Evolutionary conservation across 1,140 invertebrate genomes (phyloP).

Genomic region (Drosophila tsacasi): DNA sequence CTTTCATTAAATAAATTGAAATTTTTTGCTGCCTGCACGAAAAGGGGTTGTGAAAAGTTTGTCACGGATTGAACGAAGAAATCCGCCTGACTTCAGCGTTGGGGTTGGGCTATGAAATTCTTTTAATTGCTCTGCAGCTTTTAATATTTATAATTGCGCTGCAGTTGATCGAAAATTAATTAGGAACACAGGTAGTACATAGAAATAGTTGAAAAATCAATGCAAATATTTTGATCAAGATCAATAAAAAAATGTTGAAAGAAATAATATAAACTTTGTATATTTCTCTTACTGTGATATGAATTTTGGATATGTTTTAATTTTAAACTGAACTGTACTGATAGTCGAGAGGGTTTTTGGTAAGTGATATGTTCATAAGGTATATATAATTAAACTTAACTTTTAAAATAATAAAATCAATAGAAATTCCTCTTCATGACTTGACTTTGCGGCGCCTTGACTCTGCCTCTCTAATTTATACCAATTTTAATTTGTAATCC

Average conservation of each 20-base stretch:
- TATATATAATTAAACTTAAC: background rate
- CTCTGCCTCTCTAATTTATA: background rate
- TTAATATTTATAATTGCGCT: slow-evolving; percentile 10
- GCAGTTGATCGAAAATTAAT: background rate
- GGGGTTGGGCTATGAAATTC: slow-evolving; percentile 1
- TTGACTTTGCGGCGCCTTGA: background rate
- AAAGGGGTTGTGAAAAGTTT: slow-evolving; percentile 18
- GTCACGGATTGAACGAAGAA: slow-evolving; percentile 10
- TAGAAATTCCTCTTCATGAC: background rate
- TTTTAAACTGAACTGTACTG: background rate
- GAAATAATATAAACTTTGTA: background rate
- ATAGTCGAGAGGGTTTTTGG: background rate
- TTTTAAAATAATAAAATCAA: background rate
- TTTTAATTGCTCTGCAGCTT: slow-evolving; percentile 5
- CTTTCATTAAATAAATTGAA: slow-evolving; percentile 70
- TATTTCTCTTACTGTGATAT: background rate
- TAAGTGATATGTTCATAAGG: background rate
- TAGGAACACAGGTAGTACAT: background rate
- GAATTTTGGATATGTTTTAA: slow-evolving; percentile 17
- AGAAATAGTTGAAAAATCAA: background rate
- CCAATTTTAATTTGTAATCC: background rate
- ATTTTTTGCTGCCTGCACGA: slow-evolving; percentile 27
- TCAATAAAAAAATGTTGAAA: background rate
- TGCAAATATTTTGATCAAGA: background rate
- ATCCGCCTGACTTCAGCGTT: slow-evolving; percentile 19